These are phyloP conservation scores for Phytoseiulus persimilis DNA, from an alignment of 2,888 invertebrate species.

Conservation along the genomic window DNA sequence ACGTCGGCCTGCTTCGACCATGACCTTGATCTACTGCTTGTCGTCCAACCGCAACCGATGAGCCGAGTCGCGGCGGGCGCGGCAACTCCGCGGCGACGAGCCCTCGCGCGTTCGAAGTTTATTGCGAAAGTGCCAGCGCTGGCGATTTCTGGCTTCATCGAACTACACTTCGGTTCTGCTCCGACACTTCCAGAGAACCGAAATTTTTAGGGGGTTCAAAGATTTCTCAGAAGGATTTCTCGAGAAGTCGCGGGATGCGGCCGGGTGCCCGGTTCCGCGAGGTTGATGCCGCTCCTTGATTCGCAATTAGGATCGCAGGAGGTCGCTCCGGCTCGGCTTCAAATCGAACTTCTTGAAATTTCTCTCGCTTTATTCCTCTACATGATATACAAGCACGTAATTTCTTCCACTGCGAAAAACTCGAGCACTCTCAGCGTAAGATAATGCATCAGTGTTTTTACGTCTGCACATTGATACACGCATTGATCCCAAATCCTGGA, in stretches of 20 bases:
- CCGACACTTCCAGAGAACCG: neutral
- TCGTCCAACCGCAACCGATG: neutral
- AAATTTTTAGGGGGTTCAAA: too few relatives aligned
- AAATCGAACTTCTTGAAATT: neutral
- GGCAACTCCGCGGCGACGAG: neutral
- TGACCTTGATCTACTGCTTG: neutral
- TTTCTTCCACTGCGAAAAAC: too few relatives aligned
- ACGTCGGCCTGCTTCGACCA: neutral
- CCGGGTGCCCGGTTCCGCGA: too few relatives aligned
- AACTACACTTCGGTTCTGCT: neutral
- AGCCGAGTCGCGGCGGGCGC: neutral
- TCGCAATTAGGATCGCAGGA: too few relatives aligned
- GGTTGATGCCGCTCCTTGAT: too few relatives aligned
- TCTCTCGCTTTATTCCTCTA: neutral
- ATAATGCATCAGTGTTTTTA: too few relatives aligned
- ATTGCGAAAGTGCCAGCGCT: neutral
- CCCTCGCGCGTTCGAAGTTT: neutral
- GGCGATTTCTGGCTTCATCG: neutral
- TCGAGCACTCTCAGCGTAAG: too few relatives aligned
- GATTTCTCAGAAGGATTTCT: too few relatives aligned
- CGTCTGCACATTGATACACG: too few relatives aligned
- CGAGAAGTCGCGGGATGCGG: too few relatives aligned
- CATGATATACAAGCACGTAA: neutral
- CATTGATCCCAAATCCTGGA: too few relatives aligned
- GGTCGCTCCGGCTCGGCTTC: neutral